A percentile compares a stretch with the other conserved stretches of the same genome.
Evolutionary conservation across 2,888 invertebrate species (phyloP).

Genomic region (Pammene aurita): DNA sequence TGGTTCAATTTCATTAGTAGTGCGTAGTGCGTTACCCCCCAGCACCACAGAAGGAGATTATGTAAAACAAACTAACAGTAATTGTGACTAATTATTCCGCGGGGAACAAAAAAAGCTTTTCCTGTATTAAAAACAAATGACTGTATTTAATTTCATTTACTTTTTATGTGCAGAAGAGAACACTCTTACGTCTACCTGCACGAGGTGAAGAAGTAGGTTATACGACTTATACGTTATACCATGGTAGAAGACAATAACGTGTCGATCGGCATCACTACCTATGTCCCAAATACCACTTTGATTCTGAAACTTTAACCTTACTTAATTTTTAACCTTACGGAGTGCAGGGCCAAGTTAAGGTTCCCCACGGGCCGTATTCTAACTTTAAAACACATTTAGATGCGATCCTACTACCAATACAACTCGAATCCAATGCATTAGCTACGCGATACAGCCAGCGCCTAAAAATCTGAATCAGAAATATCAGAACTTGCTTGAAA

Average conservation of each 20-base stretch:
- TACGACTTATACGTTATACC: not conserved
- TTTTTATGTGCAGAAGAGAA: not conserved
- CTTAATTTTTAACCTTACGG: no score
- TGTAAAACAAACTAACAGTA: not conserved
- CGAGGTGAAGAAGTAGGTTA: not conserved
- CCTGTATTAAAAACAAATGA: not conserved
- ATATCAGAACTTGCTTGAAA: no score
- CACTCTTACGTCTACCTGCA: no score
- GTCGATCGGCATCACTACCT: not conserved
- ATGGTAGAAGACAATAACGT: no score
- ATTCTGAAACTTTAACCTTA: no score
- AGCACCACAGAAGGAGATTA: not conserved
- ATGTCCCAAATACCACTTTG: not conserved
- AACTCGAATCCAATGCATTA: no score
- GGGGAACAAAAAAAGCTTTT: constrained; percentile 1
- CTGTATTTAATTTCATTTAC: not conserved
- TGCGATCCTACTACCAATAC: no score
- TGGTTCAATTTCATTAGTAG: not conserved
- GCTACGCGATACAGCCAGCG: no score
- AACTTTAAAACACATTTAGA: no score
- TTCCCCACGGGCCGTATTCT: no score
- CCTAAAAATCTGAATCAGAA: no score
- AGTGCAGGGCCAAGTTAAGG: no score
- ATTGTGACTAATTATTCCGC: not conserved
- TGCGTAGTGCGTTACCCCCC: not conserved